Base-by-base conservation (phyloP, 1,140 invertebrate genomes). In the Brachionus rubens region DNA sequence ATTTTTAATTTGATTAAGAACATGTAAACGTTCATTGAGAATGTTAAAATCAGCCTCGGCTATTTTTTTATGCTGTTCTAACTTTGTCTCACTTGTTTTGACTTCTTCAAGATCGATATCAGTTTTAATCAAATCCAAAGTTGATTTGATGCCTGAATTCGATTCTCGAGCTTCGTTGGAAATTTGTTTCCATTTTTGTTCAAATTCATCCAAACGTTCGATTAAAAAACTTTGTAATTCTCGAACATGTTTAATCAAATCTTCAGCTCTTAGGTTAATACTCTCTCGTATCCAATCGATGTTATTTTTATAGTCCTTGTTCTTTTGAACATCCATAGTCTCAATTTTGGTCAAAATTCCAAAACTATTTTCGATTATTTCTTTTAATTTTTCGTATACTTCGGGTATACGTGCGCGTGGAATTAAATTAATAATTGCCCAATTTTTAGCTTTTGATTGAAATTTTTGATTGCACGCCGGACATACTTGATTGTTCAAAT, bases 391-490 rank as follows among this genome's bases (percentile, higher is more conserved):
- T 24, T 65, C 40, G 40, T 43, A 65, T 12, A 43, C 21, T 65
- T 65, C 59, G 21, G 59, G 59, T 43, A 65, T 65, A 9, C 19
- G n/a, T 24, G 68, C 46, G 19, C 46, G 26, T 19, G 68, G 68
- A n/a, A 72, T 72, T 16, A 72, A 30, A 54, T 72, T 72, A 12
- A 72, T 72, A 19, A 72, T 48, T 19, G 68, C 46, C 68, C 68
- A 72, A 26, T 72, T 72, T 72, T 72, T 72, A 33, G 50, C 68
- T 50, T 19, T 48, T 21, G 19, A 33, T n/a, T 54, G 33, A 24
- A 72, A 72, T 41, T 50, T 40, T 48, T 48, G 46, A 48, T 72
- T 72, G 41, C 68, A 72, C 21, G 26, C 68, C 9, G 68, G 68
- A 12, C 68, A 72, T 72, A 21, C 33, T 36, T 54, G 68, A 36